These are phyloP conservation scores for Plebejus melissa DNA, from an alignment of 2,888 invertebrate species.

Conservation along the genomic window DNA sequence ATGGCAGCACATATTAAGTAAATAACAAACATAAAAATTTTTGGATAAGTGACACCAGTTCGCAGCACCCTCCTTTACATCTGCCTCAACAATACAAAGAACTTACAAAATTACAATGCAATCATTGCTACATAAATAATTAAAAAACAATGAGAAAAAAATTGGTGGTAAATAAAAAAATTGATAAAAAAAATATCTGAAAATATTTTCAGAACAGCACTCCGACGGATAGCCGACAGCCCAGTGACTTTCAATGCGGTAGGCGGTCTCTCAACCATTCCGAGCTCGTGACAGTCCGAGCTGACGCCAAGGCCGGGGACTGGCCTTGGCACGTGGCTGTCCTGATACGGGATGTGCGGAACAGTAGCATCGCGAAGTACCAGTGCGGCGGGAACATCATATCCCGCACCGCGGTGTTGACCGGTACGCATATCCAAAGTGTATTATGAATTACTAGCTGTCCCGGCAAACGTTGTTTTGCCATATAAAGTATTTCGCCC, in stretches of 20 bases:
- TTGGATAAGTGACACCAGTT: too few species aligned
- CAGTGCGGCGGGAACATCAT: conserved; percentile 66
- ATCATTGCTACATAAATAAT: too few species aligned
- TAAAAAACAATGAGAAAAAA: too few species aligned
- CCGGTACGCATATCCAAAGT: conserved; percentile 46
- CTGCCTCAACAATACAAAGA: too few species aligned
- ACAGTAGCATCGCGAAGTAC: conserved; percentile 43
- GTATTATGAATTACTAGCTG: too few species aligned
- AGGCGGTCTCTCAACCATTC: conserved; percentile 55
- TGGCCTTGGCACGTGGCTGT: conserved; percentile 74
- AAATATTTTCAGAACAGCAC: conserved; percentile 12
- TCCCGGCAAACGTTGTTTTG: too few species aligned
- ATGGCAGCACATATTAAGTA: too few species aligned
- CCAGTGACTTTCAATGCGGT: conserved; percentile 55
- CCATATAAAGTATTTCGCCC: too few species aligned
- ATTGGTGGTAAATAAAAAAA: background rate
- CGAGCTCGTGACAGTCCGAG: conserved; percentile 56
- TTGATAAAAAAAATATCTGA: background rate
- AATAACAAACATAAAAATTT: too few species aligned
- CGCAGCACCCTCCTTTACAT: too few species aligned
- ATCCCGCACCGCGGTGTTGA: conserved; percentile 63
- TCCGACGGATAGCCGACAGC: conserved; percentile 23
- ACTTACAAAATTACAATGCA: too few species aligned
- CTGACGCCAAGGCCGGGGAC: conserved; percentile 59
- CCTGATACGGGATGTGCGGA: conserved; percentile 42